Evolutionary conservation across 2,113 vertebrate genomes (phyloP).

Genomic region (Brienomyrus longianalis): DNA sequence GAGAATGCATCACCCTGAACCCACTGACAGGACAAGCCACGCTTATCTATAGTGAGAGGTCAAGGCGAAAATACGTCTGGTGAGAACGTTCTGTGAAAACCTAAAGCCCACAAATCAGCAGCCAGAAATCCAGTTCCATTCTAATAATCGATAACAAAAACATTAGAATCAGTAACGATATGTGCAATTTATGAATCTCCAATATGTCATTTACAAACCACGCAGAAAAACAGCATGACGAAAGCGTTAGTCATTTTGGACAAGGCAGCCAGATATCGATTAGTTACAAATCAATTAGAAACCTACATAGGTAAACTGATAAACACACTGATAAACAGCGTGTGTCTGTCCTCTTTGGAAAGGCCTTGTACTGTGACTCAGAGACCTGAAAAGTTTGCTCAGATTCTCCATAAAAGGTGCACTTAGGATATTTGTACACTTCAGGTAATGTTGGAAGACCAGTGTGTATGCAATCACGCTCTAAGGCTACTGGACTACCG

Average conservation of each 20-base stretch:
- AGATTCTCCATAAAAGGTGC: neutral
- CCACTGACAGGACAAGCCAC: neutral
- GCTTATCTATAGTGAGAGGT: neutral
- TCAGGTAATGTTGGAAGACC: neutral
- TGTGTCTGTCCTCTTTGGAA: neutral
- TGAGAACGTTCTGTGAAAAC: neutral
- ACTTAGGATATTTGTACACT: neutral
- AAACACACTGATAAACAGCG: neutral
- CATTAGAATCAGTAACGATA: neutral
- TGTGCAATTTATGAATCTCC: neutral
- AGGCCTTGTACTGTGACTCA: neutral
- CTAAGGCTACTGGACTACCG: neutral
- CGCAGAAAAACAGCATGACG: neutral
- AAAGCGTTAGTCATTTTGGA: neutral
- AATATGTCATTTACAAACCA: neutral
- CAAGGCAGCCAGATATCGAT: neutral
- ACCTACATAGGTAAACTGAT: neutral
- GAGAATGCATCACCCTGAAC: neutral
- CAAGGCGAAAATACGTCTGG: neutral
- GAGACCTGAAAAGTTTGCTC: neutral
- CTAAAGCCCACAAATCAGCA: neutral
- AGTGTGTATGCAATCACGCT: neutral
- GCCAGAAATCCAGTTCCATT: neutral
- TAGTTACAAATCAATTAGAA: neutral
- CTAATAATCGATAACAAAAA: neutral